Percentiles rank a stretch among this genome's conserved stretches.
phyloP scores from a whole-genome alignment of 2,888 invertebrate species.

The Chymomyza amoena region DNA sequence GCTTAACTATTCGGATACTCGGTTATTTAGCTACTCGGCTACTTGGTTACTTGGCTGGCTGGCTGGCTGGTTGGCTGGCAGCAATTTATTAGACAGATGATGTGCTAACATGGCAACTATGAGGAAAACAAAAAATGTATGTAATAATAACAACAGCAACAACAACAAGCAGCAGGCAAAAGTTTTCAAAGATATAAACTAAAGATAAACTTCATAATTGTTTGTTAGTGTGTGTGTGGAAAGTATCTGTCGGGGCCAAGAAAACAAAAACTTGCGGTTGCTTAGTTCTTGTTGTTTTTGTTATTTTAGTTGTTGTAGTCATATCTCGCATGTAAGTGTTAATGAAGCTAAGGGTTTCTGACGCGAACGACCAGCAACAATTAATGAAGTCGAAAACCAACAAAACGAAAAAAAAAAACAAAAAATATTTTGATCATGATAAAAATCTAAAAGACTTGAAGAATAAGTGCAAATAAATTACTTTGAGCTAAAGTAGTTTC shows the following conservation, averaged over 20 bases:
- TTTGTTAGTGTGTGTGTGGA: conserved; percentile 32
- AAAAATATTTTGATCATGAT: background rate
- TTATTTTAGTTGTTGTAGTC: conserved; percentile 26
- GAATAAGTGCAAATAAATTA: background rate
- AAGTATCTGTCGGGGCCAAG: conserved; percentile 2
- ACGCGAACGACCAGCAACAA: conserved; percentile 20
- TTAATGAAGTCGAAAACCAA: background rate
- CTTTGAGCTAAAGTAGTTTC: background rate
- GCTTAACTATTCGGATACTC: background rate
- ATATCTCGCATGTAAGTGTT: conserved; percentile 69
- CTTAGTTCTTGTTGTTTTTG: conserved; percentile 9
- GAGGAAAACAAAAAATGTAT: conserved; percentile 16
- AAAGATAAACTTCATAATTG: conserved; percentile 70
- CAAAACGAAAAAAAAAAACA: background rate
- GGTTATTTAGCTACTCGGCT: background rate
- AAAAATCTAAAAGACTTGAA: background rate
- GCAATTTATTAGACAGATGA: conserved; percentile 65
- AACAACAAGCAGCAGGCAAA: conserved; percentile 3
- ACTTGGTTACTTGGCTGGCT: background rate
- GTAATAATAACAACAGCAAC: background rate
- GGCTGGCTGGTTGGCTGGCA: conserved; percentile 31
- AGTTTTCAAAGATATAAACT: conserved; percentile 22
- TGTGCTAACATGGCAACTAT: conserved; percentile 51
- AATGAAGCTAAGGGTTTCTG: conserved; percentile 70
- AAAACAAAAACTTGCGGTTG: conserved; percentile 35